Evolutionary conservation across 2,888 invertebrate genomes (phyloP), one percentile per base, ranked within the genome.

Genomic region (Andricus curvator): DNA sequence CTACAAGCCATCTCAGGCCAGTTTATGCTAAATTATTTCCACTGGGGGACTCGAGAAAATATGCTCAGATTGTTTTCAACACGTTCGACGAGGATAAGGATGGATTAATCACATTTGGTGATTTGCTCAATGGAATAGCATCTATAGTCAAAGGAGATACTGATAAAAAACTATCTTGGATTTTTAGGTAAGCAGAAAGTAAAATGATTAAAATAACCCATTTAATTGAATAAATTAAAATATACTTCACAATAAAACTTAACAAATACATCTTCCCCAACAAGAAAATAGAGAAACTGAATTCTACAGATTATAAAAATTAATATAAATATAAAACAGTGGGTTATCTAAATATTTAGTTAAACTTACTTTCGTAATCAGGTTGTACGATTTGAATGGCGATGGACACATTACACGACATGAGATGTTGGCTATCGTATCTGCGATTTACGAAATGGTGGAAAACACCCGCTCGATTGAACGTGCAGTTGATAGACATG

Each of bases 361-460:
- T 66, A 20, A 67, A 82, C 80, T 22, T 78, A 74, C 64, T 64
- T 70, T 56, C 51, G 11, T 56, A 22, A 41, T 74, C 83, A 91
- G 91, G 74, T 85, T 91, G 80, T 92, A 92, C 83, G 91, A 92
- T 81, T 77, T 90, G 44, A 88, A 91, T 80, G 89, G 89, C 0
- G 91, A 92, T 62, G 91, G 91, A 66, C 86, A 86, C 44, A 91
- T 92, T 80, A 90, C 91, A n/a, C 91, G 87, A 66, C 84, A 84
- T 60, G 91, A 91, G 81, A 89, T 92, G 91, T 81, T 85, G 60
- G 78, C 85, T 5, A 88, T 89, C 70, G 80, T 91, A 67, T 87
- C 91, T 8, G 89, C 91, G 33, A 89, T 90, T 84, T 91, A 91
- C 56, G 91, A 91, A 80, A 90, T 92, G 89, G 86, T 91, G 9